Evolutionary conservation across 2,797 vertebrate genomes (phyloP), one percentile per base, ranked within the genome.

Genomic region (Paramormyrops hopkinsi): DNA sequence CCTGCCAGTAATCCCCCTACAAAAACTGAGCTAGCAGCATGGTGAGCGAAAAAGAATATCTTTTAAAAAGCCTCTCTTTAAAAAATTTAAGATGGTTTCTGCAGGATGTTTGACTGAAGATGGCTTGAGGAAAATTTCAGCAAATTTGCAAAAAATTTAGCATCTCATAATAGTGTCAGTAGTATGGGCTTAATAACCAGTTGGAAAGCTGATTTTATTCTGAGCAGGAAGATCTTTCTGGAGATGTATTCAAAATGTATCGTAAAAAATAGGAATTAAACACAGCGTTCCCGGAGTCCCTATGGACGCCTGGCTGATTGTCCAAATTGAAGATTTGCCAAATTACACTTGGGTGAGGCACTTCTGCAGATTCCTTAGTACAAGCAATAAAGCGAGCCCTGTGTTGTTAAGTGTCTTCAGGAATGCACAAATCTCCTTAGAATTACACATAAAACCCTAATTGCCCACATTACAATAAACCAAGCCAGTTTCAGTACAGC

Each of bases 361-460:
- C 37, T 17, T 73, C 41, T 46, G 29, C 12, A 41, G 51, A 14
- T 54, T 37, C 0, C 29, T 41, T 65, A 48, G 41, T 89, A 41
- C 37, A 19, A 73, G 62, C 53, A 19, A 25, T 89, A 62, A 17
- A 56, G 85, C 41, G 51, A 56, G 25, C 29, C 14, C 12, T 14
- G 25, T 25, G 3, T 33, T 51, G n/a, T 53, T 85, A 48, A 51
- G 22, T 51, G 83, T 85, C 50, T 53, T 85, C 46, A 25, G 48
- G 46, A 29, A 51, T 51, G 22, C 29, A 25, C 50, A 51, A 51
- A 85, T 85, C 44, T 50, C 9, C 8, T 5, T 50, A 59, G 53
- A 59, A 89, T 86, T 37, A 56, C 88, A 89, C 56, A 37, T 85
- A 89, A 65, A 53, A 73, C 54, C 14, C n/a, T 76, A 85, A 89